phyloP scores from a whole-genome alignment of 2,888 invertebrate species.

The Hirudinaria manillensis region DNA sequence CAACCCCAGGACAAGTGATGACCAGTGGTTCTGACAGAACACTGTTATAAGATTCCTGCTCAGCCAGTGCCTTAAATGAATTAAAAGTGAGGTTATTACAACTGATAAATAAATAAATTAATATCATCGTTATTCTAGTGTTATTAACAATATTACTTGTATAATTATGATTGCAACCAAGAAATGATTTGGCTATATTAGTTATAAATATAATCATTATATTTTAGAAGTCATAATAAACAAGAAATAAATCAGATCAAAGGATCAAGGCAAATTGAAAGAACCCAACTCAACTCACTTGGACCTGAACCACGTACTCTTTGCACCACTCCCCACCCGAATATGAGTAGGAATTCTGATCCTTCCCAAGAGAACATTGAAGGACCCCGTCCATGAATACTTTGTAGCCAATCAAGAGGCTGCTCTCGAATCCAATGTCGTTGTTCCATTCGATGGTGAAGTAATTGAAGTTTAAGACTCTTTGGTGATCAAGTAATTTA shows the following conservation, averaged over 20 bases:
- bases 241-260: too few relatives aligned
- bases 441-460: slow-evolving; percentile 54
- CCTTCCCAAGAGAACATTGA: slow-evolving; percentile 43
- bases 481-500: not conserved
- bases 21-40: slow-evolving; percentile 5
- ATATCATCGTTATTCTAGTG: too few relatives aligned
- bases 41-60: not conserved
- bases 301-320: slow-evolving; percentile 54
- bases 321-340: slow-evolving; percentile 52
- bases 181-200: too few relatives aligned
- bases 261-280: too few relatives aligned
- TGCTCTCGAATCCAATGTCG: slow-evolving; percentile 52
- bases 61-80: slow-evolving; percentile 2
- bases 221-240: too few relatives aligned
- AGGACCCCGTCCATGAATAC: slow-evolving; percentile 54
- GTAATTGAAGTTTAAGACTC: slow-evolving; percentile 54
- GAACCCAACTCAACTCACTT: slow-evolving; percentile 41
- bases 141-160: too few relatives aligned
- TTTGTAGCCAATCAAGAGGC: slow-evolving; percentile 52
- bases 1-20: not conserved
- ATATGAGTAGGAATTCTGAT: slow-evolving; percentile 46
- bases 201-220: too few relatives aligned
- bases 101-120: not conserved
- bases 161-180: too few relatives aligned
- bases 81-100: not conserved